Conservation (phyloP, 2,797 vertebrate genomes). For the Propithecus deckenii region DNA sequence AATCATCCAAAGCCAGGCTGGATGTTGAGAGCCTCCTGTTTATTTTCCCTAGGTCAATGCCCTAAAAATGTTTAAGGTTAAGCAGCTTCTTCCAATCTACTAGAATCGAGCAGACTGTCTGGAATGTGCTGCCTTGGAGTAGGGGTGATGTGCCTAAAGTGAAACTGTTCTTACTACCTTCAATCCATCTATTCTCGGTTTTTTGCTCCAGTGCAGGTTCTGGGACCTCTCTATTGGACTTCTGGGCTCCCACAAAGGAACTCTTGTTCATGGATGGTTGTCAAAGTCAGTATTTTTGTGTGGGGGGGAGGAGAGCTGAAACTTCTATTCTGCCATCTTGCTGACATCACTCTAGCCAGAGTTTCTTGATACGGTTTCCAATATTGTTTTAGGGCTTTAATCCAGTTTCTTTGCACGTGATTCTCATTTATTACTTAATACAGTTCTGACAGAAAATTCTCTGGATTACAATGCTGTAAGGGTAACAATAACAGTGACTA, state of each 20-base stretch:
- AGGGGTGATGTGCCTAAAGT: background rate
- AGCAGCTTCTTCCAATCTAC: background rate
- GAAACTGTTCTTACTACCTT: background rate
- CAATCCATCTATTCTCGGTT: background rate
- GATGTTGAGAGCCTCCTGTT: background rate
- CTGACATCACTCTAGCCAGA: background rate
- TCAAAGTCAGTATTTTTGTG: background rate
- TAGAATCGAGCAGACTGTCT: background rate
- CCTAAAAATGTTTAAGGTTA: background rate
- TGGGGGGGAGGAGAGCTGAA: background rate
- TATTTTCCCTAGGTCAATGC: background rate
- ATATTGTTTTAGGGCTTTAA: background rate
- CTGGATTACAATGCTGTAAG: background rate
- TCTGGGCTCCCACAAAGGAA: background rate
- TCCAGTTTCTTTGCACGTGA: background rate
- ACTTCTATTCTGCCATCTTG: background rate
- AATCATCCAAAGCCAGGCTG: background rate
- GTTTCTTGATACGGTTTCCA: background rate
- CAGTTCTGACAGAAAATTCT: background rate
- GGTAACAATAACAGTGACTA: background rate
- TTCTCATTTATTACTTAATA: background rate
- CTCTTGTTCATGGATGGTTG: background rate
- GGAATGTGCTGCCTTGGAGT: background rate
- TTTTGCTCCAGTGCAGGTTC: fast-evolving
- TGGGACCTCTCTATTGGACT: background rate